Conservation (phyloP, 2,113 vertebrate species). For the Nematolebias whitei region DNA sequence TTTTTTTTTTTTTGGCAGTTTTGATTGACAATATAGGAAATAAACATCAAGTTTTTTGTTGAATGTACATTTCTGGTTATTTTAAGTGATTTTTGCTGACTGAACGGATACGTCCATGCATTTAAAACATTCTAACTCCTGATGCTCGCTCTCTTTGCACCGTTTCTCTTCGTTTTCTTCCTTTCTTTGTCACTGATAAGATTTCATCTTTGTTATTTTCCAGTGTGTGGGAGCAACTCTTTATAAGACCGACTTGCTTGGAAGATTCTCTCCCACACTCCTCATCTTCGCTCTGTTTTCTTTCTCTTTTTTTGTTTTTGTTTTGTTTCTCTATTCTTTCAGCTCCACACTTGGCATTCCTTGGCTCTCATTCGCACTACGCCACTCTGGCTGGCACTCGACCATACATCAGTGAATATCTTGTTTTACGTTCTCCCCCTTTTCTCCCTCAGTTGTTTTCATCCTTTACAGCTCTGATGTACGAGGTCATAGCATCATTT, state of each 20-base stretch:
- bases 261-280: constrained; percentile 73
- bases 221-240: constrained; percentile 66
- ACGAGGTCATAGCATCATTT: constrained; percentile 40
- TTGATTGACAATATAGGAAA: background rate
- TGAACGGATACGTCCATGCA: constrained; percentile 17
- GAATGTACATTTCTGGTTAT: background rate
- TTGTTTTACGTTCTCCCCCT: constrained; percentile 68
- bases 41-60: background rate
- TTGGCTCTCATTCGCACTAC: constrained; percentile 86
- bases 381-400: constrained; percentile 84
- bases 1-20: background rate
- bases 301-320: constrained; percentile 69
- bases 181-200: constrained; percentile 64
- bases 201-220: constrained; percentile 66
- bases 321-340: constrained; percentile 73
- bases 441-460: constrained; percentile 52
- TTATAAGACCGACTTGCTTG: constrained; percentile 60
- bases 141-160: constrained; percentile 38
- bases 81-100: background rate
- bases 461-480: constrained; percentile 65
- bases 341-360: constrained; percentile 84
- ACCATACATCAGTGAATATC: constrained; percentile 85
- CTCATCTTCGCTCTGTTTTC: constrained; percentile 76
- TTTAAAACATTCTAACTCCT: constrained; percentile 28
- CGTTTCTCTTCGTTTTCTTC: constrained; percentile 31